These are phyloP conservation scores for Ornithoptera alexandrae DNA, from an alignment of 2,888 invertebrate species.

Conservation along the genomic window DNA sequence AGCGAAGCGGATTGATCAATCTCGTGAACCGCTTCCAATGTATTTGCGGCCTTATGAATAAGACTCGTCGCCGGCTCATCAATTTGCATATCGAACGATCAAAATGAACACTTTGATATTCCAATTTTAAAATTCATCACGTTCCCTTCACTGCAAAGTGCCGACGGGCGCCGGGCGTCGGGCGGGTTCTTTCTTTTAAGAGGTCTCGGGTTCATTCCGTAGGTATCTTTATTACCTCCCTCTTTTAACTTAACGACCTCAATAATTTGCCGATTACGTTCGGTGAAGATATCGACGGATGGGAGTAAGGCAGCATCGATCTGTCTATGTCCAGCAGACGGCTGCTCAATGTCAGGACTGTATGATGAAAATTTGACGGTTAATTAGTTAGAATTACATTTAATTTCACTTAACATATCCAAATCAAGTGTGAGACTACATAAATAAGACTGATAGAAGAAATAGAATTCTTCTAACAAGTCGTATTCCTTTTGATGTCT, in stretches of 20 bases:
- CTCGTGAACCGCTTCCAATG: slow-evolving; percentile 23
- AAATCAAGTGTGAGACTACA: too few species aligned
- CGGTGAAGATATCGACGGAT: too few species aligned
- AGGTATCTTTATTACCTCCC: slow-evolving; percentile 33
- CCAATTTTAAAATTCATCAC: slow-evolving; percentile 62
- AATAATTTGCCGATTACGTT: slow-evolving; percentile 5
- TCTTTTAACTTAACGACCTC: slow-evolving; percentile 23
- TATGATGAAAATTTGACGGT: too few species aligned
- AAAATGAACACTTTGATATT: slow-evolving; percentile 49
- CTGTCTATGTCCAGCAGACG: too few species aligned
- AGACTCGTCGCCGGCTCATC: slow-evolving; percentile 47
- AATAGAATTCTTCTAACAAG: too few species aligned
- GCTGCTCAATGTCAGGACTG: too few species aligned
- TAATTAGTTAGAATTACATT: too few species aligned
- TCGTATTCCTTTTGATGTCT: too few species aligned
- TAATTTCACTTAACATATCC: too few species aligned
- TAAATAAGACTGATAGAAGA: too few species aligned
- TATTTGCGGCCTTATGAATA: slow-evolving; percentile 30
- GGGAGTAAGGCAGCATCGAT: too few species aligned
- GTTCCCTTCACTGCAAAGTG: slow-evolving; percentile 37
- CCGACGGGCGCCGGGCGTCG: slow-evolving; percentile 30
- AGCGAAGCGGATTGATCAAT: slow-evolving; percentile 27
- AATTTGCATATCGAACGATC: slow-evolving; percentile 58
- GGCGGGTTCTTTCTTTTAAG: slow-evolving; percentile 36
- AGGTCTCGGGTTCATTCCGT: slow-evolving; percentile 21